These are phyloP conservation scores for Burhinus bistriatus DNA, from an alignment of 2,113 vertebrate genomes.

Conservation along the genomic window DNA sequence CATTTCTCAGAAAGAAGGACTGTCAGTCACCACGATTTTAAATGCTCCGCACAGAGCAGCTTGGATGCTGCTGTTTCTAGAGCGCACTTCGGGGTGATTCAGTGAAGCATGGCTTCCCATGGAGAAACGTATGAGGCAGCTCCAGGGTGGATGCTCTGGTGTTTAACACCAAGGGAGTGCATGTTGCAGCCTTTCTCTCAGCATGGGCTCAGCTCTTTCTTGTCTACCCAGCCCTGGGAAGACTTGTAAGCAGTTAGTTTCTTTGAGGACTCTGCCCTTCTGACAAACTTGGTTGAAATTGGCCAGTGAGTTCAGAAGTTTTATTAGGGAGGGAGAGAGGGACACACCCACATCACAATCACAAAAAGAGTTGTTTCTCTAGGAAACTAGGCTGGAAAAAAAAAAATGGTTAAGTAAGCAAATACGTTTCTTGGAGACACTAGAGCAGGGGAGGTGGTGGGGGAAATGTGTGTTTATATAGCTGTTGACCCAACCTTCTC, in stretches of 20 bases:
- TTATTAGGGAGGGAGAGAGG: neutral
- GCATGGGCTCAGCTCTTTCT: neutral
- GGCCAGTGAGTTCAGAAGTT: neutral
- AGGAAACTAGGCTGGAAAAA: slow-evolving; percentile 16
- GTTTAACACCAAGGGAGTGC: neutral
- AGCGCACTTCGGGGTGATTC: neutral
- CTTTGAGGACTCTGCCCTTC: slow-evolving; percentile 1
- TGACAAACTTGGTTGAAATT: slow-evolving; percentile 12
- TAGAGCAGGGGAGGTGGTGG: neutral
- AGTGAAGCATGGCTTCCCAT: neutral
- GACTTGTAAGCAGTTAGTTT: neutral
- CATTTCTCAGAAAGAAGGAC: neutral
- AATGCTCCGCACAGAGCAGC: neutral
- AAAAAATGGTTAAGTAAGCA: neutral
- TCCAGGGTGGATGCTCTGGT: slow-evolving; percentile 1
- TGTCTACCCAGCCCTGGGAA: neutral
- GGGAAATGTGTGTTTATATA: neutral
- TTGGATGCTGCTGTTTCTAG: neutral
- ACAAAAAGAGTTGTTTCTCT: slow-evolving; percentile 31
- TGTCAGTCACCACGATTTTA: neutral
- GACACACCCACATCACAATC: neutral
- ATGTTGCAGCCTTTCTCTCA: neutral
- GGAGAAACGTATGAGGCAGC: neutral
- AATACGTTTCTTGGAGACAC: slow-evolving; percentile 18
- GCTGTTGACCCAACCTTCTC: neutral